These are phyloP conservation scores for Xestia rhomboidea DNA, from an alignment of 2,888 invertebrate genomes.

Conservation along the genomic window DNA sequence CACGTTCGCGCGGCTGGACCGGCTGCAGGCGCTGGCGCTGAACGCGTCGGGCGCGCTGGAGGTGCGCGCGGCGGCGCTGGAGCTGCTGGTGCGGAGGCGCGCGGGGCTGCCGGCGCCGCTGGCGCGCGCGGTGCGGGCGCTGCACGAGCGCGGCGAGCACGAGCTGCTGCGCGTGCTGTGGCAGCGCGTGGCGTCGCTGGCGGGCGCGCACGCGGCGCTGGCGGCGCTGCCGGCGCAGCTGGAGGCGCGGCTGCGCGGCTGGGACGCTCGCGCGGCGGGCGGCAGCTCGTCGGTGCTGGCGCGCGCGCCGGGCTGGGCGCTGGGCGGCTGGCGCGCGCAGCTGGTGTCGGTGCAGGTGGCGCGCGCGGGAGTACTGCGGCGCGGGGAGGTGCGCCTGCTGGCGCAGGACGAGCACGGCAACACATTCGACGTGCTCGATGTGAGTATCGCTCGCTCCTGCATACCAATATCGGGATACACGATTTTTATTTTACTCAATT, in stretches of 20 bases:
- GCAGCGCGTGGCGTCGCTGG: slow-evolving; percentile 72
- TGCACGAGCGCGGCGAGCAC: slow-evolving; percentile 64
- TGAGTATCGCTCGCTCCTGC: slow-evolving; percentile 34
- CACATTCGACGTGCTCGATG: slow-evolving; percentile 62
- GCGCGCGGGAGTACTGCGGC: slow-evolving; percentile 77
- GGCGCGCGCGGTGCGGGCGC: slow-evolving; percentile 18
- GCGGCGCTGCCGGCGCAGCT: slow-evolving; percentile 64
- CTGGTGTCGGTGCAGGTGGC: slow-evolving; percentile 81
- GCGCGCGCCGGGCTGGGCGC: slow-evolving; percentile 72
- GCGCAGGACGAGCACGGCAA: slow-evolving; percentile 41
- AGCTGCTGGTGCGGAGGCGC: slow-evolving; percentile 68
- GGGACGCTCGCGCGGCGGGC: slow-evolving; percentile 72
- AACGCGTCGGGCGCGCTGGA: slow-evolving; percentile 66
- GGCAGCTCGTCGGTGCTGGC: slow-evolving; percentile 75
- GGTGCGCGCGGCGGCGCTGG: slow-evolving; percentile 77
- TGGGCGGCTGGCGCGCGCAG: slow-evolving; percentile 69
- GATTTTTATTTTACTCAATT: too few species aligned
- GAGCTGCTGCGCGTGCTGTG: slow-evolving; percentile 82
- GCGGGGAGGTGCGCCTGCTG: slow-evolving; percentile 74
- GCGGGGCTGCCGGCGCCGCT: slow-evolving; percentile 17
- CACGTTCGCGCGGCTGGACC: slow-evolving; percentile 55
- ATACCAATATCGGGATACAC: too few species aligned
- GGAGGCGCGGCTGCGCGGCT: slow-evolving; percentile 62
- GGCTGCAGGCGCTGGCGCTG: slow-evolving; percentile 63
- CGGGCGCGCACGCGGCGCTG: slow-evolving; percentile 62